Evolutionary conservation across 2,113 vertebrate genomes (phyloP).

Genomic region (Vireo altiloquus): DNA sequence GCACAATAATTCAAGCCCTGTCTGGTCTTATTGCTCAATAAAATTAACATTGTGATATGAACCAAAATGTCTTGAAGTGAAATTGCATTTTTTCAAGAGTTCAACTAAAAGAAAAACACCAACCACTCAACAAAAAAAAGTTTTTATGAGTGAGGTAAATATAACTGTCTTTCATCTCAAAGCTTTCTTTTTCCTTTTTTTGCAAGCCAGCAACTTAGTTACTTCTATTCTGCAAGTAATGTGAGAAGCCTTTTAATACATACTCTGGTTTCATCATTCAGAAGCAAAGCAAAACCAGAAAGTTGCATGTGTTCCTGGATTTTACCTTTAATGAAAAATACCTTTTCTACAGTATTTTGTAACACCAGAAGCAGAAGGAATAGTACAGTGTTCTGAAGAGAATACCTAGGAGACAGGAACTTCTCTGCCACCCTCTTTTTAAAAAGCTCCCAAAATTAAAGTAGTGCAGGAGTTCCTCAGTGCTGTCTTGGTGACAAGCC

Average conservation of each 20-base stretch:
- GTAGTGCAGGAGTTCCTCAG: background rate
- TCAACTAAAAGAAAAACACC: background rate
- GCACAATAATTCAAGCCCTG: constrained; percentile 47
- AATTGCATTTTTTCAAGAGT: constrained; percentile 21
- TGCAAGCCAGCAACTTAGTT: constrained; percentile 5
- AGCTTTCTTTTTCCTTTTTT: background rate
- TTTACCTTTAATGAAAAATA: constrained; percentile 44
- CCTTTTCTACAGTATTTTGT: background rate
- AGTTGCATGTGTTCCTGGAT: background rate
- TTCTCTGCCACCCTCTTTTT: background rate
- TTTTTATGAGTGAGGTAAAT: constrained; percentile 1
- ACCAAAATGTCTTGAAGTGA: constrained; percentile 38
- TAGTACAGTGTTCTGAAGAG: background rate
- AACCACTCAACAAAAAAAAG: background rate
- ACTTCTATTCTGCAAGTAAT: constrained; percentile 43
- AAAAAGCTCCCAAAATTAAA: background rate
- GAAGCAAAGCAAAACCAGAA: constrained; percentile 57
- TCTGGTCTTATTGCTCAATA: constrained; percentile 39
- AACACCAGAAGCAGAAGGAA: background rate
- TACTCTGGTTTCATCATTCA: constrained; percentile 30
- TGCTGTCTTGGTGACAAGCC: background rate
- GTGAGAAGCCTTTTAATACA: background rate
- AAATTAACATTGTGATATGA: constrained; percentile 44
- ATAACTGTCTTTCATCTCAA: background rate
- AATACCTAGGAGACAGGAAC: background rate